Base-by-base conservation (phyloP, 2,113 vertebrate genomes). In the Paramormyrops kingsleyae region DNA sequence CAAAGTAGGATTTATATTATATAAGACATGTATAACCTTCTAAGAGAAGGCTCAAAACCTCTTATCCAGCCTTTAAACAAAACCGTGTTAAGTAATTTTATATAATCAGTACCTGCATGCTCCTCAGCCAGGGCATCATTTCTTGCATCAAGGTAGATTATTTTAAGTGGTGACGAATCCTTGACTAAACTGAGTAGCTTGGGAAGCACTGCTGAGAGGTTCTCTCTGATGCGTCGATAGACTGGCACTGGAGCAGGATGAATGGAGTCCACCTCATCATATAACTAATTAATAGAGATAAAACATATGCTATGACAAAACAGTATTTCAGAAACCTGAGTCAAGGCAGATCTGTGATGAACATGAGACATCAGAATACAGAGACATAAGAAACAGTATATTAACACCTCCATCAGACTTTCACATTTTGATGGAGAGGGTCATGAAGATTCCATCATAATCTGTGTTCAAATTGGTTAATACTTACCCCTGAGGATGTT, bases 91-190 rank as follows among this genome's bases (percentile, higher is more conserved):
- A 4, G 53, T 59, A 59, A 59, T 59, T 17, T 80, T 27, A 80
- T 27, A 39, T 80, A 80, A 35, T 80, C 74, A 80, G 27, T 80
- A 80, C 74, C 74, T 80, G 74, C 74, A 80, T 17, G 31, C 74
- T 88, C 53, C 52, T 88, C 87, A 35, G 87, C 39, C 49, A 66
- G 53, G 50, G 87, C 52, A 35, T 52, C 87, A 39, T 88, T 56
- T 46, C 87, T 88, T 62, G 31, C 53, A 15, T 59, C 87, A 15
- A 62, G 6, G 52, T 59, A 56, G 27, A 88, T 39, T 42, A 62
- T 59, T 88, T 35, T 56, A 42, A 88, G 15, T 56, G 56, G 87
- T 24, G 87, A 88, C 44, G 52, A 62, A 39, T 56, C 35, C 9
- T 88, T 24, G 19, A 42, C 53, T 56, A 66, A 59, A 44, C 15